Percentiles rank a stretch among this genome's conserved stretches.
Conservation (phyloP, 64 coral and sea anemone genomes). For the Exaiptasia diaphana region DNA sequence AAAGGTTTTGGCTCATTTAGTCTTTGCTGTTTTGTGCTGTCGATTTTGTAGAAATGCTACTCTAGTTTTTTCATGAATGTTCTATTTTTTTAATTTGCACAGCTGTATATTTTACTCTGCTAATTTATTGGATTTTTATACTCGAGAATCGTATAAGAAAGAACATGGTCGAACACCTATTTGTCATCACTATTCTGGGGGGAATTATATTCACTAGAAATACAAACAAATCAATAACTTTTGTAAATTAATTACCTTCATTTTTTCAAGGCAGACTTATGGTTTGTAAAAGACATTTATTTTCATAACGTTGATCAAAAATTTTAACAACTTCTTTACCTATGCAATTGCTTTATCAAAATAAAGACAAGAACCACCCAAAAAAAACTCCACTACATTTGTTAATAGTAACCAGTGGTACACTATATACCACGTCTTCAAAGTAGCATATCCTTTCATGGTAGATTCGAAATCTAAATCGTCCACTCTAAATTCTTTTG, state of each 20-base stretch:
- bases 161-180: neutral
- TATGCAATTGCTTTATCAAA: slow-evolving; percentile 12
- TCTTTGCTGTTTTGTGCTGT: neutral
- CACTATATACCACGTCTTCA: no score
- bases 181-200: neutral
- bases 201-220: neutral
- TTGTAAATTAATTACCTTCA: slow-evolving; percentile 19
- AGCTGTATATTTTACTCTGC: neutral
- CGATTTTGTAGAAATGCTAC: neutral
- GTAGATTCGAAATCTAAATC: neutral
- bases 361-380: neutral
- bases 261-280: slow-evolving; percentile 19
- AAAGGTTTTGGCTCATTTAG: no score
- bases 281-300: slow-evolving; percentile 27
- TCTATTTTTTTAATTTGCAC: neutral
- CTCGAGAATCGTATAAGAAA: neutral
- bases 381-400: neutral
- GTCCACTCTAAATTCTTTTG: neutral
- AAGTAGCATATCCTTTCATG: neutral
- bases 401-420: no score
- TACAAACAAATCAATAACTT: slow-evolving; percentile 12
- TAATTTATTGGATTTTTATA: neutral
- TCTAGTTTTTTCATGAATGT: neutral
- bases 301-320: slow-evolving; percentile 5
- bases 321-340: slow-evolving; percentile 13